Conservation (phyloP, 2,888 invertebrate species). For the Tetrapedia diversipes region DNA sequence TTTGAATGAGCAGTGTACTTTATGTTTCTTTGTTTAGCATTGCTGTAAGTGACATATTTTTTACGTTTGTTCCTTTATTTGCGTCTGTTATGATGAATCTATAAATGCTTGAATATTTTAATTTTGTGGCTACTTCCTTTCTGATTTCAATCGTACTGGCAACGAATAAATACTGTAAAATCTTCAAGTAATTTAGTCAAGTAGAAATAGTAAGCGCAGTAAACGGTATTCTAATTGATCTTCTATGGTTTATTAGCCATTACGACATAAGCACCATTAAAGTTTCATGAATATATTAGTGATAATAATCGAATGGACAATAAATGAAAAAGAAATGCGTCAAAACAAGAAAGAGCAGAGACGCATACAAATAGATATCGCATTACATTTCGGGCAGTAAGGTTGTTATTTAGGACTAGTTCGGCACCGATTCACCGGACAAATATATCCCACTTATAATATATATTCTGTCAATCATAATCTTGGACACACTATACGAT, state of each 20-base stretch:
- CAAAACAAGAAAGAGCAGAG: conserved; percentile 55
- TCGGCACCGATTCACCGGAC: conserved; percentile 50
- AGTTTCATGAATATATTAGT: conserved; percentile 11
- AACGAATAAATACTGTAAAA: not conserved
- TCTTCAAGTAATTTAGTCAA: not conserved
- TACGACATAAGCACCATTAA: conserved; percentile 24
- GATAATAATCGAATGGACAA: conserved; percentile 6
- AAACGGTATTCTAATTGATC: not conserved
- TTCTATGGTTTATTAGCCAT: not conserved
- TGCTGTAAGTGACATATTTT: not conserved
- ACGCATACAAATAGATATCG: conserved; percentile 67
- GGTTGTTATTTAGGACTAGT: conserved; percentile 61
- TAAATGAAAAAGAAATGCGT: not conserved
- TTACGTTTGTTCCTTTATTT: not conserved
- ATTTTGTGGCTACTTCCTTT: not conserved
- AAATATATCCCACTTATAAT: not conserved
- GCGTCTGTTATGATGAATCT: not conserved
- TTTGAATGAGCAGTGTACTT: not conserved
- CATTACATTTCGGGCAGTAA: conserved; percentile 69
- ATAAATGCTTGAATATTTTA: conserved; percentile 31
- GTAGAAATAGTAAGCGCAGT: conserved; percentile 14
- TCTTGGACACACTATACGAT: conserved; percentile 18
- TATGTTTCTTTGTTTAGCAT: not conserved
- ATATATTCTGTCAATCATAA: conserved; percentile 15
- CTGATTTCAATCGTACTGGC: not conserved